Evolutionary conservation across 2,113 vertebrate genomes (phyloP).

Genomic region (Pygathrix nemaeus): DNA sequence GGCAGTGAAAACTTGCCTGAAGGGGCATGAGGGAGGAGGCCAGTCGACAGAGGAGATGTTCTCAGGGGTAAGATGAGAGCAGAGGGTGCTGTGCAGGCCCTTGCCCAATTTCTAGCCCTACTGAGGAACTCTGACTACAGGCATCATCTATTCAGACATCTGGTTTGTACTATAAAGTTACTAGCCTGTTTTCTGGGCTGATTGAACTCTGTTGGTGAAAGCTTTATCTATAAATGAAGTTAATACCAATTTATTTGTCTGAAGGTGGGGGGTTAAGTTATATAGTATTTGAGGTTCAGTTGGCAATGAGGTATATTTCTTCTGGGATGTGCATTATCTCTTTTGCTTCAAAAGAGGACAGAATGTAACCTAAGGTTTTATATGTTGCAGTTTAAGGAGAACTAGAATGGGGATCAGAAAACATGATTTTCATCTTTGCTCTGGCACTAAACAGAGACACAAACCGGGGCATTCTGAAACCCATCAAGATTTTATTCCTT

Average conservation of each 20-base stretch:
- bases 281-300: slow-evolving; percentile 3
- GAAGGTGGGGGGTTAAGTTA: slow-evolving; percentile 12
- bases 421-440: neutral
- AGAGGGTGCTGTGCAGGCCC: neutral
- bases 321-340: neutral
- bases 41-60: neutral
- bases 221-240: neutral
- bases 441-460: neutral
- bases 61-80: neutral
- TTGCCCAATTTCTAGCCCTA: neutral
- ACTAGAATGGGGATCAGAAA: neutral
- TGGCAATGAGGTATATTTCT: slow-evolving; percentile 17
- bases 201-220: slow-evolving; percentile 60
- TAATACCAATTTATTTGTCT: slow-evolving; percentile 61
- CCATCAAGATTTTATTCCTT: neutral
- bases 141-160: slow-evolving; percentile 19
- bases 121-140: neutral
- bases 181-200: slow-evolving; percentile 47
- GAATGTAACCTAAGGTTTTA: neutral
- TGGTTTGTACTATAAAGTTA: slow-evolving; percentile 44
- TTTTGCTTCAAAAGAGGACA: neutral
- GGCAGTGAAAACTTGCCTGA: neutral
- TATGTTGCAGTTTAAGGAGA: neutral
- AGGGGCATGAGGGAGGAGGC: neutral
- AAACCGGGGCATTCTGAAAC: neutral